A percentile compares a stretch with the other conserved stretches of the same genome.
phyloP scores from a whole-genome alignment of 2,888 invertebrate genomes.

The Epirrhoe tristata region DNA sequence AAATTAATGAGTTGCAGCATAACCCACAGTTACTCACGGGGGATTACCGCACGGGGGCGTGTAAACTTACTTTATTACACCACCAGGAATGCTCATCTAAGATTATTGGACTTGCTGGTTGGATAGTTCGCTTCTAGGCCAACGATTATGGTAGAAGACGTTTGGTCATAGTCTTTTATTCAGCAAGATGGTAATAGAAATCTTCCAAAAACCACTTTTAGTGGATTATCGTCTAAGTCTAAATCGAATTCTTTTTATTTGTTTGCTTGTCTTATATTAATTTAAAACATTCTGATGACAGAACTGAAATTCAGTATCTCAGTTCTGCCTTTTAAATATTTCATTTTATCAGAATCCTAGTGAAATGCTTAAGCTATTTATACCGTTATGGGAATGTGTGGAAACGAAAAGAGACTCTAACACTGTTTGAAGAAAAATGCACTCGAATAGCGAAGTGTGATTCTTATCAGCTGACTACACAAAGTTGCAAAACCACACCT shows the following conservation, averaged over 20 bases:
- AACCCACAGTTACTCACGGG: slow-evolving; percentile 57
- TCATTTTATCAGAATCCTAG: no score
- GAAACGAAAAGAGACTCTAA: background rate
- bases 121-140: slow-evolving; percentile 24
- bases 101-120: slow-evolving; percentile 36
- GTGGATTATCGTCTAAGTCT: no score
- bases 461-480: background rate
- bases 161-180: background rate
- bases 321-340: no score
- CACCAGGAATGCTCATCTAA: slow-evolving; percentile 41
- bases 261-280: no score
- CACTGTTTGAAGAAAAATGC: background rate
- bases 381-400: background rate
- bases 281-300: no score
- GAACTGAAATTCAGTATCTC: no score
- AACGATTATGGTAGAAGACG: slow-evolving; percentile 11
- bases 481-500: background rate
- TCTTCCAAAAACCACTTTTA: background rate
- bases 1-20: slow-evolving; percentile 65
- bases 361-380: no score
- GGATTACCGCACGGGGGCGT: slow-evolving; percentile 58
- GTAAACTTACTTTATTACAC: slow-evolving; percentile 59
- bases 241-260: no score
- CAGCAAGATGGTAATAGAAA: background rate
- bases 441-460: background rate